These are phyloP conservation scores for Scalopus aquaticus DNA, from an alignment of 2,113 vertebrate species.

Conservation along the genomic window DNA sequence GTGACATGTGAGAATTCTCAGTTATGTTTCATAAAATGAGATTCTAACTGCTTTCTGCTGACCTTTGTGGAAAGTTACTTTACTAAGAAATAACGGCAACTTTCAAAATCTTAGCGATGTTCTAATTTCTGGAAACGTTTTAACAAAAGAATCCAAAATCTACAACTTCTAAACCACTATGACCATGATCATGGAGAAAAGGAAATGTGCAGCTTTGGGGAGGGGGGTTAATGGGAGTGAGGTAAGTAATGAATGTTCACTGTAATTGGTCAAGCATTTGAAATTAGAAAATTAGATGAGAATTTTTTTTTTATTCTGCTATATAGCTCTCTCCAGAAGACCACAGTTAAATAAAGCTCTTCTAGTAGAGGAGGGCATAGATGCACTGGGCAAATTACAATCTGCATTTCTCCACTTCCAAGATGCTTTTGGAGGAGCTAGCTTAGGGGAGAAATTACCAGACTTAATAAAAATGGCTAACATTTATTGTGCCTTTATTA, in stretches of 20 bases:
- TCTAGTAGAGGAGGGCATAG: not conserved
- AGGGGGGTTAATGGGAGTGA: not conserved
- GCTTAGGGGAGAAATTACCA: not conserved
- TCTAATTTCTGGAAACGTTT: conserved; percentile 29
- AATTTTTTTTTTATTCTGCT: not conserved
- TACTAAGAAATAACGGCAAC: conserved; percentile 1
- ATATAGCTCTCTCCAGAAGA: not conserved
- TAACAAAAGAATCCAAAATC: not conserved
- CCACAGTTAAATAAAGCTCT: not conserved
- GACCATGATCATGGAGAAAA: not conserved
- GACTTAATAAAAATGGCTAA: not conserved
- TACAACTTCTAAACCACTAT: not conserved
- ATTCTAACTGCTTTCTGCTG: not conserved
- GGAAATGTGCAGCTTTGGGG: not conserved
- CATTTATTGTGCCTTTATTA: not conserved
- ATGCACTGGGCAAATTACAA: not conserved
- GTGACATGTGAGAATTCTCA: conserved; percentile 33
- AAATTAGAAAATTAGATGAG: conserved; percentile 25
- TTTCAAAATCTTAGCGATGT: not conserved
- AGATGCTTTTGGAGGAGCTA: not conserved
- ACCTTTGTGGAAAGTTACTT: conserved; percentile 24
- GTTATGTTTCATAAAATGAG: conserved; percentile 37
- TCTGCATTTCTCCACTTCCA: conserved; percentile 26
- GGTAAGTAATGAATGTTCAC: not conserved
- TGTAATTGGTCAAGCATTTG: conserved; percentile 26